Evolutionary conservation across 2,888 invertebrate species (phyloP), one percentile per base, ranked within the genome.

Genomic region (Frankliniella intonsa): DNA sequence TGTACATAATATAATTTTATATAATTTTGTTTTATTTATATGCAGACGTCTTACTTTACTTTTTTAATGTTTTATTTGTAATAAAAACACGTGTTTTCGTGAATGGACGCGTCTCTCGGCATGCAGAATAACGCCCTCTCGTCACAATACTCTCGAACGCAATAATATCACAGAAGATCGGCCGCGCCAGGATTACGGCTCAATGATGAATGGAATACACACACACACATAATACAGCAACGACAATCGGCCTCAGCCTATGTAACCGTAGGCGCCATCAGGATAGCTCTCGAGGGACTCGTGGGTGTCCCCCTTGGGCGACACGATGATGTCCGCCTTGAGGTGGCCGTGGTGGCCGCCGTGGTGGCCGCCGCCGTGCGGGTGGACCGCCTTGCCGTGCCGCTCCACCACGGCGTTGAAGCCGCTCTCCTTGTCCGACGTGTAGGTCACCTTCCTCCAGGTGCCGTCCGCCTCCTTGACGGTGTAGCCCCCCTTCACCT

Each of bases 361-460:
- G 8, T n/a, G 19, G 17, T n/a, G 65, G 65, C 14, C 55, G 3
- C 55, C 55, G 55, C 65, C 69, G 69, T 69, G 22, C n/a, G 69
- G 69, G 69, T 69, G 69, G 5, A n/a, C 22, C n/a, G 69, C 69
- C 69, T 69, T 69, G 69, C 69, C 69, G 69, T 22, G 69, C 11
- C 69, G 69, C 69, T 69, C 69, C 69, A 69, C 69, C 69, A 69
- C 69, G 69, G 69, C 69, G 69, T 69, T 69, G 69, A 69, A 69
- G 69, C 69, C 69, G 69, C n/a, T 69, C 69, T 69, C 69, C 69
- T 69, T 69, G 69, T 69, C 69, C 69, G 69, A 69, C 22, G 69
- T 69, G 69, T 69, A 69, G 69, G 69, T 22, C n/a, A 69, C 69
- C n/a, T 69, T 19, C n/a, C 69, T 3, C 69, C 69, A 69, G 22